Percentiles rank a stretch among this genome's conserved stretches.
phyloP scores from a whole-genome alignment of 2,888 invertebrate species.

The Drosophila nr. fundita region DNA sequence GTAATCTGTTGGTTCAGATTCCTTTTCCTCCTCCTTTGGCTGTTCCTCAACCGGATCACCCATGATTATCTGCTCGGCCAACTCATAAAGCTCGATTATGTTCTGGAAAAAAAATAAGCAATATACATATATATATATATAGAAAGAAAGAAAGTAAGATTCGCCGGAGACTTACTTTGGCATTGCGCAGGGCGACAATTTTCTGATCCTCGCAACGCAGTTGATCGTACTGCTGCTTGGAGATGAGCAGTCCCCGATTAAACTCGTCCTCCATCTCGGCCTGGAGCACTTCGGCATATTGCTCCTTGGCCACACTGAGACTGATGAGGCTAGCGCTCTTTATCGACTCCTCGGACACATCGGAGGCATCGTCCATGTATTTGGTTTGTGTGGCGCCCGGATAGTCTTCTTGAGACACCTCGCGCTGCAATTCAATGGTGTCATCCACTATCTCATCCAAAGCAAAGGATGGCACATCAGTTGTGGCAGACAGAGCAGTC shows the following conservation, averaged over 20 bases:
- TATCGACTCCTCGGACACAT: conserved; percentile 68
- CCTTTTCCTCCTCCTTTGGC: conserved; percentile 37
- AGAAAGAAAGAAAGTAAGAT: too few relatives aligned
- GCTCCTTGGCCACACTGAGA: conserved; percentile 71
- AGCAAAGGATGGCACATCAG: conserved; percentile 16
- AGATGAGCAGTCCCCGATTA: conserved; percentile 85
- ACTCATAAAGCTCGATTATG: conserved; percentile 87
- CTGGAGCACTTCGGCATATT: conserved; percentile 75
- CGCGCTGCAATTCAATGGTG: conserved; percentile 46
- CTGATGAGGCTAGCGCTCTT: conserved; percentile 73
- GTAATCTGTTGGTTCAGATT: neutral
- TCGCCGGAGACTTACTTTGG: conserved; percentile 84
- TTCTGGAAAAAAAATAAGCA: conserved; percentile 84
- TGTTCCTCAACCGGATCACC: conserved; percentile 79
- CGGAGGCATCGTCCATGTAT: conserved; percentile 77
- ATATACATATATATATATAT: too few relatives aligned
- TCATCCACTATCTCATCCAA: conserved; percentile 48
- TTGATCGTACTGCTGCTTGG: conserved; percentile 86
- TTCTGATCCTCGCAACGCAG: conserved; percentile 87
- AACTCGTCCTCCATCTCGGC: conserved; percentile 80
- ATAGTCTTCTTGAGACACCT: conserved; percentile 47
- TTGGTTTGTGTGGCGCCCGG: conserved; percentile 49
- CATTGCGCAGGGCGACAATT: conserved; percentile 86
- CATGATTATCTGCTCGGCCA: conserved; percentile 87
- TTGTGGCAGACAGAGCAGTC: conserved; percentile 14